Evolutionary conservation across 2,888 invertebrate species (phyloP).

Genomic region (Apomyelois bistriatella): DNA sequence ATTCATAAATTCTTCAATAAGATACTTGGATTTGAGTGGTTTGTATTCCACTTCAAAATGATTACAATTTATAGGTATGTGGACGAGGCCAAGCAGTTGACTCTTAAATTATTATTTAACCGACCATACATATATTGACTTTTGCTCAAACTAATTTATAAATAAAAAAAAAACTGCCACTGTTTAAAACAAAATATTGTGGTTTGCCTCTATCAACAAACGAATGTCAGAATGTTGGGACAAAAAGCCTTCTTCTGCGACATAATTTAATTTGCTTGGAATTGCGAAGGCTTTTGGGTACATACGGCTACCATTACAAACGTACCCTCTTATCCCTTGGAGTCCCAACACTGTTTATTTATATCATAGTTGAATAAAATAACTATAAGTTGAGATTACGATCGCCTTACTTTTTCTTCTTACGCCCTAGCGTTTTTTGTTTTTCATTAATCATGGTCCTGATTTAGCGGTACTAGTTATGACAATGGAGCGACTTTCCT

Average conservation of each 20-base stretch:
- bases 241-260: constrained; percentile 6
- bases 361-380: constrained; percentile 9
- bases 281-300: constrained; percentile 7
- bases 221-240: constrained; percentile 9
- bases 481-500: too few species aligned
- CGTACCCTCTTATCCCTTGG: neutral
- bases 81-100: too few species aligned
- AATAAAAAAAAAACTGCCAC: neutral
- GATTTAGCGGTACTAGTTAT: too few species aligned
- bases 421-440: neutral
- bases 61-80: too few species aligned
- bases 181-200: neutral
- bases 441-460: too few species aligned
- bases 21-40: too few species aligned
- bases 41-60: too few species aligned
- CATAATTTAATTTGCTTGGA: constrained; percentile 13
- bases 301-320: constrained; percentile 6
- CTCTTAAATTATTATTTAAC: too few species aligned
- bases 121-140: too few species aligned
- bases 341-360: neutral
- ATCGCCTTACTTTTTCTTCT: neutral
- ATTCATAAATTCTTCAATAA: too few species aligned
- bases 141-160: neutral
- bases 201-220: neutral
- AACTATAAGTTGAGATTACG: constrained; percentile 5